A percentile compares a stretch with the other conserved stretches of the same genome.
These are phyloP conservation scores for Chamaea fasciata DNA, from an alignment of 2,113 vertebrate species.

Conservation along the genomic window DNA sequence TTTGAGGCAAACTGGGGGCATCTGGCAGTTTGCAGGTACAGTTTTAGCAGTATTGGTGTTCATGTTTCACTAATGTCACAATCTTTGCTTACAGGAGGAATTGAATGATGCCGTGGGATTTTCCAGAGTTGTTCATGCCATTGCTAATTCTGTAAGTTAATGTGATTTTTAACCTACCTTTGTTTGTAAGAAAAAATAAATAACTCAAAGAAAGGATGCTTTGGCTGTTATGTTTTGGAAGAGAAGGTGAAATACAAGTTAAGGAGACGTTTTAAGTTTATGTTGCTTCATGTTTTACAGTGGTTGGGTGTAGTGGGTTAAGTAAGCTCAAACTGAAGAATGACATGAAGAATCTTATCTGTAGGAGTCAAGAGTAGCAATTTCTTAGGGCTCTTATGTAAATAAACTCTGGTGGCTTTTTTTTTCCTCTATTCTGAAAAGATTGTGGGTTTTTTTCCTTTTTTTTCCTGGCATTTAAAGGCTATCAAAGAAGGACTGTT, in stretches of 20 bases:
- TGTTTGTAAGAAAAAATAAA: background rate
- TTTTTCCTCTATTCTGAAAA: background rate
- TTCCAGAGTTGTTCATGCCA: slow-evolving; percentile 91
- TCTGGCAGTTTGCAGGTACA: background rate
- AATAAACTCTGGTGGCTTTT: background rate
- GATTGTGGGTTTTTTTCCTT: background rate
- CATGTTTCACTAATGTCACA: background rate
- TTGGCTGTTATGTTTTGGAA: background rate
- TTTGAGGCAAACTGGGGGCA: background rate
- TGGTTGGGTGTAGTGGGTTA: background rate
- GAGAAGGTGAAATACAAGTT: background rate
- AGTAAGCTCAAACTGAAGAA: background rate
- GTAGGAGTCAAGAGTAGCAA: background rate
- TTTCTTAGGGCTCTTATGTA: background rate
- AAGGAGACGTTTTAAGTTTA: background rate
- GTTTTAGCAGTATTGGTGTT: background rate
- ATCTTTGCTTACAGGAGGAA: slow-evolving; percentile 79
- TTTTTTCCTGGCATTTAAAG: background rate
- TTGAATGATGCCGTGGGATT: slow-evolving; percentile 95
- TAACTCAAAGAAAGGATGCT: background rate
- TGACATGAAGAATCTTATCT: background rate
- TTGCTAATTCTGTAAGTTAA: slow-evolving; percentile 92
- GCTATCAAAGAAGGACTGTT: background rate
- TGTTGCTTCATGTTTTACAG: background rate
- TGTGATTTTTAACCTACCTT: background rate